Evolutionary conservation across 1,140 invertebrate species (phyloP), one percentile per base, ranked within the genome.

Genomic region (Saccostrea cuccullata): DNA sequence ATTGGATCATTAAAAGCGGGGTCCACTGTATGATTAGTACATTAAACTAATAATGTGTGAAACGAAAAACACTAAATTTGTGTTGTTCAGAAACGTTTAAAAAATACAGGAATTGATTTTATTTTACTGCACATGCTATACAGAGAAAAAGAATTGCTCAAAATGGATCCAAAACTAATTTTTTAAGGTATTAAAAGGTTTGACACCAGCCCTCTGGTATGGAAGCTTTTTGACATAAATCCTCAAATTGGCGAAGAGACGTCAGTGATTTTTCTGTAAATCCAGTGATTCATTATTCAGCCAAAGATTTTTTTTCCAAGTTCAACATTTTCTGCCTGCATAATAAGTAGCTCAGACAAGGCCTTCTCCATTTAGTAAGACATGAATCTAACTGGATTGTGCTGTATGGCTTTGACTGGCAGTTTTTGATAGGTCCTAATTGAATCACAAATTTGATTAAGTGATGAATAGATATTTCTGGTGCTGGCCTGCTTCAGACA

Each of bases 361-460:
- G 58, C 58, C 5, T 47, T 64, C 17, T 20, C 58, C 58, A 64
- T 64, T 64, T 64, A 20, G 58, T n/a, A 64, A 64, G 58, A 64
- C 58, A 64, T 64, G 58, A n/a, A 64, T 64, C 58, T 64, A 64
- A 64, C n/a, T 64, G 58, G 58, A 20, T 64, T 20, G n/a, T 64
- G 58, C 15, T 64, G 58, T 17, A 64, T 64, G 58, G 58, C 58
- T 64, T 64, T 64, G 58, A 64, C 58, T 64, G 58, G 58, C 58
- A 64, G 17, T 64, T 64, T 64, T 64, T 17, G 58, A 64, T 64
- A 64, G 58, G 58, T 64, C 58, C n/a, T 64, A 64, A 64, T 64
- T 64, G 58, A 64, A 64, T 64, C 58, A 17, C 58, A 64, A 64
- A 64, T 64, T 64, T 64, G 58, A 64, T 64, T 64, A 64, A 64